Evolutionary conservation across 2,888 invertebrate species (phyloP), one percentile per base, ranked within the genome.

Genomic region (Morpho helenor): DNA sequence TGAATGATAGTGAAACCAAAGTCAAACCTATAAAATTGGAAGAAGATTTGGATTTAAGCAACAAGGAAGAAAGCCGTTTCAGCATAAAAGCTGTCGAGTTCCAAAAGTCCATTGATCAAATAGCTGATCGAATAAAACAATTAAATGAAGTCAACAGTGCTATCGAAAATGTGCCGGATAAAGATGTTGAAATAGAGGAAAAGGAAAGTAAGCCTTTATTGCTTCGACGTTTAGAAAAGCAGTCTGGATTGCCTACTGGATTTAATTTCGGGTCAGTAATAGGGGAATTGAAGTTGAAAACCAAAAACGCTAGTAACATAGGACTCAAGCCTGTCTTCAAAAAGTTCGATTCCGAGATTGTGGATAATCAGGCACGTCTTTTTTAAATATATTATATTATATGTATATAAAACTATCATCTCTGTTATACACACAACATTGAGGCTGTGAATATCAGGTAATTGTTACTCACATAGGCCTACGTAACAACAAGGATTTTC

Each of bases 261-360:
- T 70, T 89, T 8, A 87, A 87, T 66, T 90, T 89, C 59, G 88
- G 89, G 54, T 89, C 88, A 40, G 82, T 90, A 22, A 89, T 90
- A 56, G 90, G 90, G 45, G 90, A 90, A 66, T 69, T 90, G 61
- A 89, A 84, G 67, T 80, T 75, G 61, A 89, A 86, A 75, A 89
- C 90, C 1, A 81, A 76, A 60, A 85, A 85, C 62, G 73, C 75
- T 7, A 74, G 72, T 59, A 82, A 79, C 59, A 84, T 83, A 8
- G 80, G 80, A 49, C 69, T 87, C 23, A 89, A 88, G 68, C 89
- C 90, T 2, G 89, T 90, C 51, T 89, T 90, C 67, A 86, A 79
- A 73, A 89, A 89, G 67, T 88, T 89, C 60, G 87, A 87, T 61
- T 63, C 74, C 42, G 86, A 83, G 64, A 65, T 70, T 43, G 75